Evolutionary conservation across 2,113 vertebrate species (phyloP), one percentile per base, ranked within the genome.

Genomic region (Reinhardtius hippoglossoides): DNA sequence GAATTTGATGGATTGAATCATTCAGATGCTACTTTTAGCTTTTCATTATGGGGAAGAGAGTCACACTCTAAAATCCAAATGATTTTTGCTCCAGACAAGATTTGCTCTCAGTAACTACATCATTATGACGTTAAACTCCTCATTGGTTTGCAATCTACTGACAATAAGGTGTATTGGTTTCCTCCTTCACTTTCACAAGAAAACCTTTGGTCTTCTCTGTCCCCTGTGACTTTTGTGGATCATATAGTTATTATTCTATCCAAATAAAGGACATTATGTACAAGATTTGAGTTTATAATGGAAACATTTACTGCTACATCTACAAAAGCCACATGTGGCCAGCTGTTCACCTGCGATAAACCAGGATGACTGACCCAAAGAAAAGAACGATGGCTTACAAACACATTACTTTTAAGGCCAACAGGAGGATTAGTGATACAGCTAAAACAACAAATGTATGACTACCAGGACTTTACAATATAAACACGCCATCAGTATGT

Each of bases 101-200:
- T 66, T n/a, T 67, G 42, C 37, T 62, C 16, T 75, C 48, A 71
- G 12, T 80, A 74, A 71, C 42, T n/a, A 48, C 74, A 70, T 48
- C 18, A 60, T 44, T 80, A 74, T 67, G 55, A 64, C 13, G 14
- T n/a, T 42, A 57, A 69, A 13, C 52, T 67, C 31, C 26, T 26
- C 48, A 52, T 46, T 54, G 55, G 15, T 76, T 82, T 74, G 48
- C 62, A 13, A 21, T 13, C 35, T 37, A 8, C 1, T 46, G 46
- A 50, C 46, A 50, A 18, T 5, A 18, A 9, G 18, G 46, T 50
- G 46, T 50, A 18, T 16, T 42, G 40, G 35, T 42, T 42, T 10
- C 40, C 40, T 42, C 12, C 40, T 40, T 40, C 1, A 9, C 37
- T 40, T 40, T 40, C 35, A 9, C 35, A 35, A 35, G 7, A 9